Conservation (phyloP, 2,113 vertebrate genomes). For the Oxygymnocypris stewartii region DNA sequence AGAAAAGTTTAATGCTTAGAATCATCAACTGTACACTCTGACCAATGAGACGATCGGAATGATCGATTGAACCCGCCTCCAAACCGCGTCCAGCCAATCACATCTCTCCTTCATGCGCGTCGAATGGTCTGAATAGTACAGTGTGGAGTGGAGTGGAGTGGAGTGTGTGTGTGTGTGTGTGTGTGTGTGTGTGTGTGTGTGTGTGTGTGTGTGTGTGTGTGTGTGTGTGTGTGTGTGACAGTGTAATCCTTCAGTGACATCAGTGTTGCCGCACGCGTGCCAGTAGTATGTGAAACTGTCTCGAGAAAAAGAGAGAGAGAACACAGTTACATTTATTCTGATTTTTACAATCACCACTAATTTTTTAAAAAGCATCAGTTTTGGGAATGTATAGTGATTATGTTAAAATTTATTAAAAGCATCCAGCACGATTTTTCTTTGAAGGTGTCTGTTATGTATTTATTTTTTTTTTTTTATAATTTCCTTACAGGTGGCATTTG, state of each 20-base stretch:
- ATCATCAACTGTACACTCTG: background rate
- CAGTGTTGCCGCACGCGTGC: conserved; percentile 44
- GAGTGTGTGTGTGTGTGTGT: background rate
- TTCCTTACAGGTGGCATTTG: background rate
- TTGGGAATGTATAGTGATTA: background rate
- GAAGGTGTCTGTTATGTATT: background rate
- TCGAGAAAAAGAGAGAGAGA: background rate
- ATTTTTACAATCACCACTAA: too few species aligned
- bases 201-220: background rate
- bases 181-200: background rate
- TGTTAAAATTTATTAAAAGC: background rate
- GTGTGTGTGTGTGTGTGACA: background rate
- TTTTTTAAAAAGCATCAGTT: background rate
- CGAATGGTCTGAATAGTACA: background rate
- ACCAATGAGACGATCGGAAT: conserved; percentile 30
- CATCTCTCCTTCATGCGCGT: background rate
- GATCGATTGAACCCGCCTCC: background rate
- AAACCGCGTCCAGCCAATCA: conserved; percentile 46
- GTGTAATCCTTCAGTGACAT: conserved; percentile 67
- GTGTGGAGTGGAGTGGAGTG: too few species aligned
- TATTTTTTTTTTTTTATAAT: background rate
- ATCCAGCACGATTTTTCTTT: background rate
- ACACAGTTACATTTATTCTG: background rate
- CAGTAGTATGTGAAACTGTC: conserved; percentile 8
- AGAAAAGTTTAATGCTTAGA: conserved; percentile 7